Evolutionary conservation across 2,113 vertebrate species (phyloP), one percentile per base, ranked within the genome.

Genomic region (Aviceda subcristata): DNA sequence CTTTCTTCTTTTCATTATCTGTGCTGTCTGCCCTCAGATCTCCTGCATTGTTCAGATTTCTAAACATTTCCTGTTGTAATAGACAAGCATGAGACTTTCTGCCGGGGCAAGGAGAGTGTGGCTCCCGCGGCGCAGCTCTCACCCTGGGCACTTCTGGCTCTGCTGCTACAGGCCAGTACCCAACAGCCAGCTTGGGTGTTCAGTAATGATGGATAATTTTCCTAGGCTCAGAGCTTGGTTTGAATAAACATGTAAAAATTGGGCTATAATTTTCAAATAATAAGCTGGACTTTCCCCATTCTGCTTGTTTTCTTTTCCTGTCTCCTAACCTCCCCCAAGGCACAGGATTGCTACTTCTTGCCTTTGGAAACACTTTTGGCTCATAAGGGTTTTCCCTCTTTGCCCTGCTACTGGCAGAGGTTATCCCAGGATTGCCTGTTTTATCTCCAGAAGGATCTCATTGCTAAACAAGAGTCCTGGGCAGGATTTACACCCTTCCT

Each of bases 1-100:
- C 69, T 69, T 94, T 96, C 96, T 95, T 87, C 68, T 94, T 97
- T 94, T 91, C 89, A 79, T 97, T 97, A 97, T 95, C 96, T 95
- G 87, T 73, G 77, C 86, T 92, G 96, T 62, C 86, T 97, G 91
- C 77, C 50, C 74, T 81, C 84, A 91, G 89, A 92, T 96, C 96
- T 97, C 74, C 72, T 59, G 79, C 94, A 92, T 96, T 97, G 94
- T 96, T 96, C 94, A 69, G 66, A 55, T 90, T 96, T 95, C 69
- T 76, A 79, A 76, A 94, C 86, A 95, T 85, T 96, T 96, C 92
- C 94, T 97, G 91, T 87, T 68, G 68, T 21, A 59, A 20, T 0
- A 88, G 93, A 21, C 74, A 67, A 94, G 91, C 68, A 63, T 84
- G 69, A 77, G 57, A 11, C 24, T 57, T 90, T 92, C 62, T 2